These are phyloP conservation scores for Rachycentron canadum DNA, from an alignment of 2,797 vertebrate genomes.

Conservation along the genomic window DNA sequence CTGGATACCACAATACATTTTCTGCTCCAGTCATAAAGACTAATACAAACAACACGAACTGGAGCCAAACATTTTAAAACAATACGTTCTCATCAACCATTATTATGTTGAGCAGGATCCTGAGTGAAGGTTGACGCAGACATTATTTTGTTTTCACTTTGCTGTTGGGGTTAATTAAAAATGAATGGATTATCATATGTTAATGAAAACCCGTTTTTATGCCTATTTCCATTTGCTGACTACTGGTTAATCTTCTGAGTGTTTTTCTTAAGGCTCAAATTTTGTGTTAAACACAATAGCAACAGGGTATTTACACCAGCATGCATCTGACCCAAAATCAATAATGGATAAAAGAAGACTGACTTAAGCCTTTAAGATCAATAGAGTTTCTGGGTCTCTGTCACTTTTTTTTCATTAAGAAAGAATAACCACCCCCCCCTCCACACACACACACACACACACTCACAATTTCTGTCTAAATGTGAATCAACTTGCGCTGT, in stretches of 20 bases:
- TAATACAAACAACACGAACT: not conserved
- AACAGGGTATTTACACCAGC: constrained; percentile 53
- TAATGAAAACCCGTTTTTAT: constrained; percentile 48
- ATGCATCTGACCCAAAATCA: constrained; percentile 71
- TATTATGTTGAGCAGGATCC: not conserved
- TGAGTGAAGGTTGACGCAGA: constrained; percentile 10
- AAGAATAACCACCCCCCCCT: constrained; percentile 17
- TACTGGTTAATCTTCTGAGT: constrained; percentile 34
- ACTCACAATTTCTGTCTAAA: constrained; percentile 59
- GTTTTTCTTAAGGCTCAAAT: constrained; percentile 43
- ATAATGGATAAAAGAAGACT: constrained; percentile 67
- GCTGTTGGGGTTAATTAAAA: constrained; percentile 54
- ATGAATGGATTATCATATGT: constrained; percentile 43
- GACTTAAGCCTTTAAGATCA: constrained; percentile 61
- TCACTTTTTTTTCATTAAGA: constrained; percentile 47
- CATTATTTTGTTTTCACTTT: constrained; percentile 33
- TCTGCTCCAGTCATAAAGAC: not conserved
- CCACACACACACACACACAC: no score
- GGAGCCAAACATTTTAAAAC: not conserved
- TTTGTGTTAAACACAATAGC: constrained; percentile 62
- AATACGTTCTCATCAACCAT: not conserved
- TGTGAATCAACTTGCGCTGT: constrained; percentile 56
- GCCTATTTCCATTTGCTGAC: constrained; percentile 34
- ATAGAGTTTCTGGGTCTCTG: constrained; percentile 53
- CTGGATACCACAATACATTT: not conserved